Conservation (phyloP, 2,888 invertebrate species). For the Ormyrus labotus region DNA sequence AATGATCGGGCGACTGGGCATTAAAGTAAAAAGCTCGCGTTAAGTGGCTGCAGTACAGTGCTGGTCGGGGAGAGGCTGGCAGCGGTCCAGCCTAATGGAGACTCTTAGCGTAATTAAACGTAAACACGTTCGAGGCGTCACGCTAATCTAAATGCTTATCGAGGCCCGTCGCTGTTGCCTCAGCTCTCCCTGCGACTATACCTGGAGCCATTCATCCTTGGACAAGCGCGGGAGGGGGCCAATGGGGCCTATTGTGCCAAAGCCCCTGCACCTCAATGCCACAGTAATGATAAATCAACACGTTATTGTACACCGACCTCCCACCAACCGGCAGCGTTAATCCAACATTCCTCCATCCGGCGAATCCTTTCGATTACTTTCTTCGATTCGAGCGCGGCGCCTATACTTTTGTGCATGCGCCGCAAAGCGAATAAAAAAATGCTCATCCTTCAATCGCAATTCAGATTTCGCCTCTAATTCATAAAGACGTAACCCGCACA, state of each 20-base stretch:
- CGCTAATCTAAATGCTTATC: conserved; percentile 75
- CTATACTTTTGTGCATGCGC: too few relatives aligned
- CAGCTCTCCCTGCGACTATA: conserved; percentile 65
- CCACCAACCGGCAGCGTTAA: conserved; percentile 60
- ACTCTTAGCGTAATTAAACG: conserved; percentile 76
- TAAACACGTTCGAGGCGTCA: conserved; percentile 75
- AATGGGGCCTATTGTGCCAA: conserved; percentile 35
- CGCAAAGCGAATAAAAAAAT: background rate
- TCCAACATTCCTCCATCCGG: conserved; percentile 50
- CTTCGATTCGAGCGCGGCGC: too few relatives aligned
- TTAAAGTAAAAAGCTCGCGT: conserved; percentile 53
- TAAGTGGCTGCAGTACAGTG: conserved; percentile 45
- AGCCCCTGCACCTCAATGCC: conserved; percentile 31
- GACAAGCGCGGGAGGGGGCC: conserved; percentile 23
- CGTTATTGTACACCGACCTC: conserved; percentile 19
- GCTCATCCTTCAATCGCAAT: conserved; percentile 3
- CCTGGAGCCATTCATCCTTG: conserved; percentile 66
- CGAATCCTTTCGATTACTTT: too few relatives aligned
- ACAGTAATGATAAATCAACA: conserved; percentile 57
- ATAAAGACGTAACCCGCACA: conserved; percentile 29
- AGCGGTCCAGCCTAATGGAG: conserved; percentile 75
- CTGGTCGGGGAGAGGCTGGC: conserved; percentile 62
- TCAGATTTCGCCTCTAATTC: conserved; percentile 32
- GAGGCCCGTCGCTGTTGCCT: conserved; percentile 71
- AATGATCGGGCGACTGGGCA: conserved; percentile 40